Percentiles rank a stretch among this genome's conserved stretches.
These are phyloP conservation scores for Melanostoma mellinum DNA, from an alignment of 2,888 invertebrate species.

Conservation along the genomic window DNA sequence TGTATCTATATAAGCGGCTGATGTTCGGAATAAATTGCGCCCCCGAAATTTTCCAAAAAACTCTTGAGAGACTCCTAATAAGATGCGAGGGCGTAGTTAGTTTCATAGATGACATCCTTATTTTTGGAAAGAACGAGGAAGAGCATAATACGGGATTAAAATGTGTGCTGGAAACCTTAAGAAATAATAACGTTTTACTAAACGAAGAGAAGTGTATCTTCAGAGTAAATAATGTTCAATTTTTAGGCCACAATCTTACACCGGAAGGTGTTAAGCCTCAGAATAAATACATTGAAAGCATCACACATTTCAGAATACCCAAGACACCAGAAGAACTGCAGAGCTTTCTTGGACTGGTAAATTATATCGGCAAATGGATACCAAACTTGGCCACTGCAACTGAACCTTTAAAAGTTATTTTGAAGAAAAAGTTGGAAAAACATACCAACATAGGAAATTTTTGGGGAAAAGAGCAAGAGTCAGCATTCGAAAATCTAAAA, in stretches of 20 bases:
- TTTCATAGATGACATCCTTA: slow-evolving; percentile 79
- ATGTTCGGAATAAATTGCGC: slow-evolving; percentile 80
- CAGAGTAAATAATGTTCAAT: no score
- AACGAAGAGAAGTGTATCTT: no score
- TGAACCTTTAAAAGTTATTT: slow-evolving; percentile 13
- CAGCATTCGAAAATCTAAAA: no score
- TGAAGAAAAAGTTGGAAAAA: not conserved
- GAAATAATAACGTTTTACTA: no score
- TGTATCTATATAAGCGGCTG: slow-evolving; percentile 79
- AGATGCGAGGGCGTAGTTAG: slow-evolving; percentile 77
- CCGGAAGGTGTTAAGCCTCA: no score
- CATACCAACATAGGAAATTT: not conserved
- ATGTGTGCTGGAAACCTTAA: no score
- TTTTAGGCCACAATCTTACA: no score
- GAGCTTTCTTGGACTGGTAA: slow-evolving; percentile 22
- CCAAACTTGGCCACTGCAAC: slow-evolving; percentile 18
- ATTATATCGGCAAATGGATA: slow-evolving; percentile 26
- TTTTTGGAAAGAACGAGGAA: no score
- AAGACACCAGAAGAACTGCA: slow-evolving; percentile 9
- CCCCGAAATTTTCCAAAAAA: slow-evolving; percentile 80
- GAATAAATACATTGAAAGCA: no score
- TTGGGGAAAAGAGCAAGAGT: no score
- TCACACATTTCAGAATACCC: no score
- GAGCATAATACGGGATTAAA: no score
- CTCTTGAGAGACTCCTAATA: slow-evolving; percentile 76